These are phyloP conservation scores for Sinotaia quadrata DNA, from an alignment of 2,888 invertebrate species.

Conservation along the genomic window DNA sequence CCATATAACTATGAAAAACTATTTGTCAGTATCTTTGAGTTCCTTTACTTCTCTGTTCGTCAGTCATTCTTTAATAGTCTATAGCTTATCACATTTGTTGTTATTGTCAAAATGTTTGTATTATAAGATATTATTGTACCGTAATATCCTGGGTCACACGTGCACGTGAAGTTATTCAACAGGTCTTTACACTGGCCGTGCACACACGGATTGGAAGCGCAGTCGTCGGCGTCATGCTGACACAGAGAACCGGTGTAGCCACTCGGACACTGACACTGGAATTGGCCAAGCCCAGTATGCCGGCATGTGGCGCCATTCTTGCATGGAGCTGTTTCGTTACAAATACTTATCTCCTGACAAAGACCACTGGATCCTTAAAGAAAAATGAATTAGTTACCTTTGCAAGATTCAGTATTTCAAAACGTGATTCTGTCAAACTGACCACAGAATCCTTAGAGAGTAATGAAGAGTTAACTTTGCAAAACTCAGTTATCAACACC, in stretches of 20 bases:
- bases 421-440: too few species aligned
- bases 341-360: constrained; percentile 11
- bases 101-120: too few species aligned
- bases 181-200: constrained; percentile 12
- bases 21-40: too few species aligned
- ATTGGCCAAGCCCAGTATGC: neutral
- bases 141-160: constrained; percentile 18
- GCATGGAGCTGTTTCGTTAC: neutral
- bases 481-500: too few species aligned
- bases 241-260: constrained; percentile 14
- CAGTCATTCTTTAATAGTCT: too few species aligned
- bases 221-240: constrained; percentile 16
- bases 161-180: constrained; percentile 16
- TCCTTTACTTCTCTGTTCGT: too few species aligned
- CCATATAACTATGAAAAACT: too few species aligned
- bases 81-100: too few species aligned
- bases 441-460: neutral
- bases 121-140: too few species aligned
- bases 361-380: neutral
- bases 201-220: constrained; percentile 18
- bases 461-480: too few species aligned
- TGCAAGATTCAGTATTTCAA: too few species aligned
- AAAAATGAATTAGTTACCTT: neutral
- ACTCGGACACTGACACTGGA: neutral
- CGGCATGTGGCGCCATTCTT: neutral